Evolutionary conservation across 2,113 vertebrate genomes (phyloP).

Genomic region (Deroptyus accipitrinus): DNA sequence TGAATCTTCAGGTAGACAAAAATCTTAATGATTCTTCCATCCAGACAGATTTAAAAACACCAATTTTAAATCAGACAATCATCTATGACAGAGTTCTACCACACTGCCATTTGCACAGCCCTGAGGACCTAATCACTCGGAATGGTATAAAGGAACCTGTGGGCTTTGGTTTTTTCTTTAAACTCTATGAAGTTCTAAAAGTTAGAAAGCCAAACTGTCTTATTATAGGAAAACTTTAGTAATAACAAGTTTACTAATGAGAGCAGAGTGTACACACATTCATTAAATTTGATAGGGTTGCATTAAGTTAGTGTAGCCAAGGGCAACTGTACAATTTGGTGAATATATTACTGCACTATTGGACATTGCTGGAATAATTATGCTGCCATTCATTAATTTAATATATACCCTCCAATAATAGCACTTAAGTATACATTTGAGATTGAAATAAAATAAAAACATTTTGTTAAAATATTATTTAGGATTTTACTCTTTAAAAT

Average conservation of each 20-base stretch:
- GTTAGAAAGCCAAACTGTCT: neutral
- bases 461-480: neutral
- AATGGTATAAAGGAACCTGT: neutral
- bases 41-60: neutral
- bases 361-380: neutral
- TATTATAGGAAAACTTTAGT: neutral
- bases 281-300: neutral
- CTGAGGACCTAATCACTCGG: neutral
- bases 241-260: neutral
- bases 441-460: neutral
- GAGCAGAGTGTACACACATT: neutral
- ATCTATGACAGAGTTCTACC: neutral
- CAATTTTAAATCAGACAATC: neutral
- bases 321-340: neutral
- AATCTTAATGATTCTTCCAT: neutral
- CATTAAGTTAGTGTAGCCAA: neutral
- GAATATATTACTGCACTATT: neutral
- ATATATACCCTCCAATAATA: neutral
- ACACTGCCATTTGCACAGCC: rapidly evolving
- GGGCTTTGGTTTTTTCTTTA: neutral
- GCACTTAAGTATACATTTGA: neutral
- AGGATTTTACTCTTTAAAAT: neutral
- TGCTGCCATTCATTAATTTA: neutral
- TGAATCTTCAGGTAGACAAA: neutral
- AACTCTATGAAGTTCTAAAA: neutral